Percentiles rank a stretch among this genome's conserved stretches.
phyloP scores from a whole-genome alignment of 2,797 vertebrate species.

The Lycodopsis pacificus region DNA sequence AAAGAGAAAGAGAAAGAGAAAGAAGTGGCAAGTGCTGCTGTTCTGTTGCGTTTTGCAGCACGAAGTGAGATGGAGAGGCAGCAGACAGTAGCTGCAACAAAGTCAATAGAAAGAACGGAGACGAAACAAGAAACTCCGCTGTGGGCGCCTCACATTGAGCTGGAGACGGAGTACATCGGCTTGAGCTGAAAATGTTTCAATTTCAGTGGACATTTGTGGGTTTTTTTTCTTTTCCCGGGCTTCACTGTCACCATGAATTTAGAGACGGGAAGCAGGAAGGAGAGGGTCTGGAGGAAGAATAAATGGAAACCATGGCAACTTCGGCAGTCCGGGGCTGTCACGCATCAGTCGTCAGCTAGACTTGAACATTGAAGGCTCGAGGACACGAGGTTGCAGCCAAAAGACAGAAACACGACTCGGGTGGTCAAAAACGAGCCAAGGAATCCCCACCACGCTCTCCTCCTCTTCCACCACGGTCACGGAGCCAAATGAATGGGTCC shows the following conservation, averaged over 20 bases:
- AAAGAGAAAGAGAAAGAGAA: not conserved
- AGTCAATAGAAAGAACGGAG: conserved; percentile 3
- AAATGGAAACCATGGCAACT: not conserved
- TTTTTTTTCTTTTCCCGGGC: not conserved
- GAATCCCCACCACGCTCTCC: not conserved
- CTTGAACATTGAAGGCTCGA: not conserved
- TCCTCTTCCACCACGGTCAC: not conserved
- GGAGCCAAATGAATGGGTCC: not conserved
- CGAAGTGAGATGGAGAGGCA: conserved; percentile 4
- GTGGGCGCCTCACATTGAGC: not conserved
- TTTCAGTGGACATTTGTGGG: not conserved
- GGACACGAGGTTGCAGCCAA: not conserved
- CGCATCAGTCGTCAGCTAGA: not conserved
- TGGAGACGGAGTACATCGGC: not conserved
- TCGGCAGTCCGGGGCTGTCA: conserved; percentile 14
- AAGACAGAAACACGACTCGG: not conserved
- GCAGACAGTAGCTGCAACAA: not conserved
- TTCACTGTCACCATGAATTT: not conserved
- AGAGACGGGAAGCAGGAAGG: not conserved
- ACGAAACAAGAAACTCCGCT: not conserved
- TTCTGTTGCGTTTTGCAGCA: not conserved
- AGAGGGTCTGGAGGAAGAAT: not conserved
- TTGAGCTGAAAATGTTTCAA: conserved; percentile 9
- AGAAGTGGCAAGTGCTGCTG: not conserved
- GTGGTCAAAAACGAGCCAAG: not conserved